phyloP scores from a whole-genome alignment of 2,113 vertebrate species.

The Oncorhynchus gorbuscha region DNA sequence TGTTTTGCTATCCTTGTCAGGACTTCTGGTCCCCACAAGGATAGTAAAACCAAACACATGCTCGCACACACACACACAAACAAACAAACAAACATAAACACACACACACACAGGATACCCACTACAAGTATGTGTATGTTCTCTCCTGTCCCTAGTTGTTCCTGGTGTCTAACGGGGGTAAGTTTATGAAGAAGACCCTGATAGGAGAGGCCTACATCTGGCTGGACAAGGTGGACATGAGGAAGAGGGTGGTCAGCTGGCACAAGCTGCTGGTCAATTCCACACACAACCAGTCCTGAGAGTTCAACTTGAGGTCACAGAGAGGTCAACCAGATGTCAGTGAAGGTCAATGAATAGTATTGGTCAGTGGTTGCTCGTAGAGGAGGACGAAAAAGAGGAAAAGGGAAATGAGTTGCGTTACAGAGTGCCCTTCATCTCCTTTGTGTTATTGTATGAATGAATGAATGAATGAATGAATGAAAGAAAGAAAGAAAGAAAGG shows the following conservation, averaged over 20 bases:
- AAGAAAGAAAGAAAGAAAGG: no score
- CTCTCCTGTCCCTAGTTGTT: slow-evolving; percentile 79
- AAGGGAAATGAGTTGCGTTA: background rate
- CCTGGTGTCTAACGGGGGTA: slow-evolving; percentile 96
- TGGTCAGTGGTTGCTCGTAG: background rate
- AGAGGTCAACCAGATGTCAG: slow-evolving; percentile 14
- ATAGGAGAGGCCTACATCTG: slow-evolving; percentile 98
- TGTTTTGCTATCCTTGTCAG: no score
- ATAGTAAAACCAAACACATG: no score
- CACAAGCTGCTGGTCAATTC: slow-evolving; percentile 95
- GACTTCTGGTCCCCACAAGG: no score
- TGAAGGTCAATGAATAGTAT: background rate
- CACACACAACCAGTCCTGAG: slow-evolving; percentile 81
- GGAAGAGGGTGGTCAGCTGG: slow-evolving; percentile 98
- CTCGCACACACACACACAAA: no score
- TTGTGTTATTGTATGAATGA: background rate
- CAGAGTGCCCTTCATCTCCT: background rate
- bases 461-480: background rate
- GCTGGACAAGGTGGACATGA: slow-evolving; percentile 99
- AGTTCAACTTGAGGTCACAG: background rate
- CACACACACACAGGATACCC: background rate
- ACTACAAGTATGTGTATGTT: no score
- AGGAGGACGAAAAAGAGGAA: background rate
- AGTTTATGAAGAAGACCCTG: slow-evolving; percentile 99
- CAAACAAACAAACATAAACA: no score